phyloP scores from a whole-genome alignment of 2,888 invertebrate genomes.

The Hipparchia sbordonii region DNA sequence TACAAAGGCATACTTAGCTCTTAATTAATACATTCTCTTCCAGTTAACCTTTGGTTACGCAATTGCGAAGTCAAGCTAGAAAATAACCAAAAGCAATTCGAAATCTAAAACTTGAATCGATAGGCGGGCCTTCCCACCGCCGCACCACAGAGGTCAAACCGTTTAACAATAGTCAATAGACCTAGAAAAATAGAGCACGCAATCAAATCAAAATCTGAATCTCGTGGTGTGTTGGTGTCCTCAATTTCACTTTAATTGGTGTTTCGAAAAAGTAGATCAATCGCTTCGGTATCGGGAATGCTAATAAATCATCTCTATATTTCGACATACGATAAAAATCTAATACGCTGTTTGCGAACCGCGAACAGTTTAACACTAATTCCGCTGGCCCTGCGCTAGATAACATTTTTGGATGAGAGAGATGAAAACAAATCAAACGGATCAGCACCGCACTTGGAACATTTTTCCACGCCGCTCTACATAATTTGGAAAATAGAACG shows the following conservation, averaged over 20 bases:
- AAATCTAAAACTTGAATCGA: background rate
- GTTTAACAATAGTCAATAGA: constrained; percentile 21
- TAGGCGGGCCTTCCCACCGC: constrained; percentile 12
- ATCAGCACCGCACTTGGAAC: no score
- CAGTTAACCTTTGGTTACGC: no score
- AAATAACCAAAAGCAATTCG: no score
- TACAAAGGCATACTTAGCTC: no score
- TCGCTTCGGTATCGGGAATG: constrained; percentile 2
- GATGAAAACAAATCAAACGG: no score
- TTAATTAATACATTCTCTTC: no score
- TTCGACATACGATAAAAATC: constrained; percentile 10
- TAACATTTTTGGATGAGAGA: background rate
- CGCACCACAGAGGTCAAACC: constrained; percentile 13
- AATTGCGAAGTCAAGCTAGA: no score
- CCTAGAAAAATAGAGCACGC: constrained; percentile 15
- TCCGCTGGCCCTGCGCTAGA: constrained; percentile 11
- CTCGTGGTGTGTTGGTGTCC: constrained; percentile 4
- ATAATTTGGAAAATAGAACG: no score
- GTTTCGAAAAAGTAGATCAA: constrained; percentile 20
- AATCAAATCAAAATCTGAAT: constrained; percentile 19
- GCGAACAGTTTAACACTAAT: constrained; percentile 15
- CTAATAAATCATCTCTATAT: constrained; percentile 20
- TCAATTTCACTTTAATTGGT: constrained; percentile 24
- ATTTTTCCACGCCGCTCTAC: no score
- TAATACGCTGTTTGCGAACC: constrained; percentile 4